Conservation (phyloP, 2,888 invertebrate genomes). For the Cephus pulcher region DNA sequence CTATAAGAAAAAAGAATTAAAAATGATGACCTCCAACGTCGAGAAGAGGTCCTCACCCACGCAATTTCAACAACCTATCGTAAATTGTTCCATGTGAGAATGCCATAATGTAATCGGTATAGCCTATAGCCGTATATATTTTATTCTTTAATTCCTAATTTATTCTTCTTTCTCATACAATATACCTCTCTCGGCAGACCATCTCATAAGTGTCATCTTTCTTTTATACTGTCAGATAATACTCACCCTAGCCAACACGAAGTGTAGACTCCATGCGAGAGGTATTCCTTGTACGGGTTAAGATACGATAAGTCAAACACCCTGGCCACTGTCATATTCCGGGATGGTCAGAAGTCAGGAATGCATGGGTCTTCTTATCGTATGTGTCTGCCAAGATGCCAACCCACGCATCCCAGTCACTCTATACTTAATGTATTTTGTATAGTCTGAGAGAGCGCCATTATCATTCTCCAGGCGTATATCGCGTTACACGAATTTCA, state of each 20-base stretch:
- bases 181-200: background rate
- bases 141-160: background rate
- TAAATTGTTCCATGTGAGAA: background rate
- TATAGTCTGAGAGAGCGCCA: too few relatives aligned
- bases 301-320: background rate
- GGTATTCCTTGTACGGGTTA: background rate
- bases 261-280: background rate
- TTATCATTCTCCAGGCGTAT: background rate
- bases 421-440: background rate
- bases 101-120: background rate
- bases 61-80: background rate
- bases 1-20: background rate
- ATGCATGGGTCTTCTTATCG: background rate
- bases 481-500: background rate
- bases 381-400: background rate
- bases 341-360: background rate
- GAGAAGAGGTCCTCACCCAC: background rate
- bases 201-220: background rate
- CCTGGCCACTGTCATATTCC: background rate
- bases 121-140: background rate
- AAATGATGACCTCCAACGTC: background rate
- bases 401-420: background rate
- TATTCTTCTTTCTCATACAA: background rate
- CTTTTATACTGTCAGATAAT: background rate
- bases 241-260: background rate